Conservation (phyloP, 2,797 vertebrate genomes). For the Poecilia gillii region DNA sequence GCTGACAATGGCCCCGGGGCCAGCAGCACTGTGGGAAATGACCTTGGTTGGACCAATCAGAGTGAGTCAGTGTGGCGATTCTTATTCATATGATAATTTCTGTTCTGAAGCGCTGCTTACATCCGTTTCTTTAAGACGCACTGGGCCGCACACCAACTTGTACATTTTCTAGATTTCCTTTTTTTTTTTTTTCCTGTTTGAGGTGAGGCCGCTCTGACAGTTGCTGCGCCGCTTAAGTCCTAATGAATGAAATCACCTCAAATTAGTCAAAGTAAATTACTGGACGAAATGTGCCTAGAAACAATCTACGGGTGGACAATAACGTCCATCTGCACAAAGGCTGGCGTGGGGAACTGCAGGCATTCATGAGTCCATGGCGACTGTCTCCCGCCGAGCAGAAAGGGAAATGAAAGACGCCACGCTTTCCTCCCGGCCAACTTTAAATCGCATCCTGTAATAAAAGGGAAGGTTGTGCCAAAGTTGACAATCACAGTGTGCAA, state of each 20-base stretch:
- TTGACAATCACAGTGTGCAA: constrained; percentile 51
- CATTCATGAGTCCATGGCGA: constrained; percentile 63
- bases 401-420: constrained; percentile 43
- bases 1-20: constrained; percentile 47
- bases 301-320: constrained; percentile 1
- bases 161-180: constrained; percentile 26
- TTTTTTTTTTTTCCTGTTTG: constrained; percentile 36
- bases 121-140: constrained; percentile 36
- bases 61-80: constrained; percentile 59
- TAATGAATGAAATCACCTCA: neutral
- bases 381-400: constrained; percentile 50
- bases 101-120: constrained; percentile 62
- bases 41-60: constrained; percentile 69
- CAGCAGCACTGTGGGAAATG: constrained; percentile 72
- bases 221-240: neutral
- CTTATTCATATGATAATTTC: constrained; percentile 63
- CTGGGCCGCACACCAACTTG: constrained; percentile 26
- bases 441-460: constrained; percentile 61
- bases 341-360: constrained; percentile 60
- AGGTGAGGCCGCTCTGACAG: constrained; percentile 41
- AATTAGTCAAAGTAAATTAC: constrained; percentile 2
- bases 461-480: constrained; percentile 39
- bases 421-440: constrained; percentile 50
- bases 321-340: constrained; percentile 36
- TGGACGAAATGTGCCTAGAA: constrained; percentile 14